These are phyloP conservation scores for Folsomia manolachei DNA, from an alignment of 2,888 invertebrate genomes.

Conservation along the genomic window DNA sequence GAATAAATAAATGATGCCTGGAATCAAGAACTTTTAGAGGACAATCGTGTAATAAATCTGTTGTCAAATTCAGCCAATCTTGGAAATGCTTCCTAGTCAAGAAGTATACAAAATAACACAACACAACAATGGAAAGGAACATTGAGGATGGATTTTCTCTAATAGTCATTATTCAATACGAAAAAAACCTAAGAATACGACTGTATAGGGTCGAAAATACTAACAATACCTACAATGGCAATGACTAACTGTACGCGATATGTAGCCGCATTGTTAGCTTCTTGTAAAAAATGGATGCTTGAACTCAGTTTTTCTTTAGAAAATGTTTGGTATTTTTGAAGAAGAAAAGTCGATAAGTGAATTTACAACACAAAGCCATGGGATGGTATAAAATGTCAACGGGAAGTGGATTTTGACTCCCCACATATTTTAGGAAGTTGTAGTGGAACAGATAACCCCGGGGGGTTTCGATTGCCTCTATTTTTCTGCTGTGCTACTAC, in stretches of 20 bases:
- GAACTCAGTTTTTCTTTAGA: background rate
- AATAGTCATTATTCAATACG: background rate
- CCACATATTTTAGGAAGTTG: background rate
- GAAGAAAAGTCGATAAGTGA: background rate
- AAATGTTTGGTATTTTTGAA: background rate
- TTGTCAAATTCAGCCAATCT: background rate
- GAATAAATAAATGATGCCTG: background rate
- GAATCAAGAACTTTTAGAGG: background rate
- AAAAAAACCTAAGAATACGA: background rate
- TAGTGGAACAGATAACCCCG: background rate
- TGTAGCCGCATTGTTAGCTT: background rate
- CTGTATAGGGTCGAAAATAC: no score
- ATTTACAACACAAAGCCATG: slow-evolving; percentile 1
- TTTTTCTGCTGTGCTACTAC: no score
- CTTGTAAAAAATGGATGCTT: background rate
- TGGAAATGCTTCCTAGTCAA: background rate
- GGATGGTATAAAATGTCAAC: slow-evolving; percentile 3
- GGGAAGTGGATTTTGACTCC: background rate
- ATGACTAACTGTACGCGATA: background rate
- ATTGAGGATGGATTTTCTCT: background rate
- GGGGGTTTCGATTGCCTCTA: background rate
- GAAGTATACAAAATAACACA: background rate
- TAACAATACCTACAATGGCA: background rate
- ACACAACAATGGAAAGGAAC: background rate
- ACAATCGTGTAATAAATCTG: slow-evolving; percentile 2